Percentiles rank a stretch among this genome's conserved stretches.
These are phyloP conservation scores for Eulithis prunata DNA, from an alignment of 2,888 invertebrate species.

Conservation along the genomic window DNA sequence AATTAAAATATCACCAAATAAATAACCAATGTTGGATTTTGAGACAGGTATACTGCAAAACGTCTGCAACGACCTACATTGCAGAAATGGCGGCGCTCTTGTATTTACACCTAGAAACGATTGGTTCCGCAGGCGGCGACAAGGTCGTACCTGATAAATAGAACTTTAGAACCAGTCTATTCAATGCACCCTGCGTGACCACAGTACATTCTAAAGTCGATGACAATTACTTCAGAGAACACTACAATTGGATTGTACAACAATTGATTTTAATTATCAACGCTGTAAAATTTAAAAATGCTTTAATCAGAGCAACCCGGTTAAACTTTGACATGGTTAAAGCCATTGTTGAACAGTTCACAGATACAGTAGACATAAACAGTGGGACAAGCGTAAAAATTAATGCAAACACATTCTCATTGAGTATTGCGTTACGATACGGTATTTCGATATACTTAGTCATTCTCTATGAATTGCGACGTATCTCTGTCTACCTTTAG, in stretches of 20 bases:
- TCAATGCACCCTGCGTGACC: slow-evolving; percentile 56
- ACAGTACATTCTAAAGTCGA: slow-evolving; percentile 48
- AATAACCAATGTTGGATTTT: background rate
- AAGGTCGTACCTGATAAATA: slow-evolving; percentile 73
- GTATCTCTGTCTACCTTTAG: slow-evolving; percentile 6
- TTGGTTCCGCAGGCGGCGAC: slow-evolving; percentile 68
- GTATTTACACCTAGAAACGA: slow-evolving; percentile 57
- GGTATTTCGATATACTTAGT: slow-evolving; percentile 17
- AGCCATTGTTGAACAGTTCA: slow-evolving; percentile 54
- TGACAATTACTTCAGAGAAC: slow-evolving; percentile 61
- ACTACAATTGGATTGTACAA: slow-evolving; percentile 50
- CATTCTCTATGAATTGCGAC: slow-evolving; percentile 12
- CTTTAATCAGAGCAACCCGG: slow-evolving; percentile 44
- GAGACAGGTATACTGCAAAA: slow-evolving; percentile 15
- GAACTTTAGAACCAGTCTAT: slow-evolving; percentile 55
- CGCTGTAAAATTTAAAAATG: slow-evolving; percentile 33
- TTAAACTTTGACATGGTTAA: slow-evolving; percentile 45
- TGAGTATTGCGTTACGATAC: slow-evolving; percentile 37
- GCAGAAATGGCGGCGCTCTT: slow-evolving; percentile 54
- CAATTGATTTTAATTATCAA: slow-evolving; percentile 38
- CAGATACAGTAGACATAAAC: slow-evolving; percentile 49
- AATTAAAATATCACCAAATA: background rate
- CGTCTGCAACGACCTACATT: slow-evolving; percentile 38
- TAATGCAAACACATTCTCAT: slow-evolving; percentile 47
- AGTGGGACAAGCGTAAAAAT: background rate